Conservation (phyloP, 2,113 vertebrate species). For the Tursiops truncatus region DNA sequence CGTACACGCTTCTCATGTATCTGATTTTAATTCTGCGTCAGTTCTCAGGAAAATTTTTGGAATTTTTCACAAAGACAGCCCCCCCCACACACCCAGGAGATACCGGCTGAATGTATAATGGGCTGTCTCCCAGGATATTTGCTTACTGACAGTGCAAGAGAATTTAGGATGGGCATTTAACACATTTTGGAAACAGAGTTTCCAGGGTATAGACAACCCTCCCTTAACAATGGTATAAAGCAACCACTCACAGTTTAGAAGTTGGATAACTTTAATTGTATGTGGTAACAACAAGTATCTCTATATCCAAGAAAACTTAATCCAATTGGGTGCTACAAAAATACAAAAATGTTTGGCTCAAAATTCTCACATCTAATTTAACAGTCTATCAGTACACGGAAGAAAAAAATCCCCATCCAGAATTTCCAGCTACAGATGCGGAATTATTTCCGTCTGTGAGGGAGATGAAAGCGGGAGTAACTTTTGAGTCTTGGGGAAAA, state of each 20-base stretch:
- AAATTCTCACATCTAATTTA: not conserved
- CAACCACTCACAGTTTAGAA: not conserved
- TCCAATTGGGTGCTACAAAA: not conserved
- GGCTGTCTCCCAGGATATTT: not conserved
- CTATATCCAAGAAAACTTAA: too few relatives aligned
- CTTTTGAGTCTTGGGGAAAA: not conserved
- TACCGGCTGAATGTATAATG: not conserved
- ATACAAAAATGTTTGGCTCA: not conserved
- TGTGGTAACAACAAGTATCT: too few relatives aligned
- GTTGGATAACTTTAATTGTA: too few relatives aligned
- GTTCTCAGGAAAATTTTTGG: not conserved
- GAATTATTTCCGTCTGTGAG: not conserved
- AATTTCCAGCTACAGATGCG: not conserved
- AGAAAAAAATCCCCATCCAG: not conserved
- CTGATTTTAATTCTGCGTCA: too few relatives aligned
- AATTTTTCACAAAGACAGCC: not conserved
- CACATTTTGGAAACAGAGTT: fast-evolving
- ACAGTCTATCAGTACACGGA: fast-evolving
- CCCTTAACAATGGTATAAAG: too few relatives aligned
- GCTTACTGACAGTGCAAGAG: not conserved
- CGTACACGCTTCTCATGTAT: fast-evolving
- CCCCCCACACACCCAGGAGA: fast-evolving
- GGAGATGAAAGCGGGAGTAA: not conserved
- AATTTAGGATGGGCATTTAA: not conserved
- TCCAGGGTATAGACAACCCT: not conserved